Percentiles rank a stretch among this genome's conserved stretches.
Evolutionary conservation across 2,888 invertebrate genomes (phyloP).

Genomic region (Imbricaverruca yamaguchii): DNA sequence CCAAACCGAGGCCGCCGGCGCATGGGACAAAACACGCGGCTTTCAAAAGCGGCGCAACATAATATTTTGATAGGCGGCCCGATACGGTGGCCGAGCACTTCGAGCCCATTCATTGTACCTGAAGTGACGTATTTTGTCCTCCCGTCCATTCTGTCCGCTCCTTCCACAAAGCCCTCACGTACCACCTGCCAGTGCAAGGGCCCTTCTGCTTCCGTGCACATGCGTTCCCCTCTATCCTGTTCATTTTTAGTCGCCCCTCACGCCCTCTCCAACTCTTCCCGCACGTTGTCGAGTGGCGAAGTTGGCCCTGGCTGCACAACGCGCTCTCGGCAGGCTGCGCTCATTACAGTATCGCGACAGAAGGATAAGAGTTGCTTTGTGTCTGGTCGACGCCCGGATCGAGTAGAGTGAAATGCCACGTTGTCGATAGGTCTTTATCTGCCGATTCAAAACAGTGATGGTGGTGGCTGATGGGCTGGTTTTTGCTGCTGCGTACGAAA

Average conservation of each 20-base stretch:
- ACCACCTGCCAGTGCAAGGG: background rate
- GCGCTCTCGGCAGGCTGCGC: too few relatives aligned
- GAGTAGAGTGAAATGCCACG: background rate
- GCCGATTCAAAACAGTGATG: background rate
- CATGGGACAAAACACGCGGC: background rate
- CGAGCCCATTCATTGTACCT: background rate
- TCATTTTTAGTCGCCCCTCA: background rate
- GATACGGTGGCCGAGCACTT: background rate
- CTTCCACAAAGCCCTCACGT: background rate
- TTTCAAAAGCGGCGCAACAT: conserved; percentile 11
- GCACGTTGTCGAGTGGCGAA: too few relatives aligned
- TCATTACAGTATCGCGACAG: too few relatives aligned
- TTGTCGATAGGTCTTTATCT: background rate
- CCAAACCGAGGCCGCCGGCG: background rate
- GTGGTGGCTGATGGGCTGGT: background rate
- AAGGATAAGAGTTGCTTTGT: background rate
- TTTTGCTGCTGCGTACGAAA: background rate
- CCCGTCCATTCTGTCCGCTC: background rate
- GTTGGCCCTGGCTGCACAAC: too few relatives aligned
- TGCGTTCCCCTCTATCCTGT: background rate
- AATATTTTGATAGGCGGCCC: conserved; percentile 9
- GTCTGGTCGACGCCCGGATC: background rate
- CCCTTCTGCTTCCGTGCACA: conserved; percentile 4
- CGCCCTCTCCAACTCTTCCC: background rate
- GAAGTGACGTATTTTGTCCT: background rate